Evolutionary conservation across 2,797 vertebrate genomes (phyloP).

Genomic region (Numenius phaeopus): DNA sequence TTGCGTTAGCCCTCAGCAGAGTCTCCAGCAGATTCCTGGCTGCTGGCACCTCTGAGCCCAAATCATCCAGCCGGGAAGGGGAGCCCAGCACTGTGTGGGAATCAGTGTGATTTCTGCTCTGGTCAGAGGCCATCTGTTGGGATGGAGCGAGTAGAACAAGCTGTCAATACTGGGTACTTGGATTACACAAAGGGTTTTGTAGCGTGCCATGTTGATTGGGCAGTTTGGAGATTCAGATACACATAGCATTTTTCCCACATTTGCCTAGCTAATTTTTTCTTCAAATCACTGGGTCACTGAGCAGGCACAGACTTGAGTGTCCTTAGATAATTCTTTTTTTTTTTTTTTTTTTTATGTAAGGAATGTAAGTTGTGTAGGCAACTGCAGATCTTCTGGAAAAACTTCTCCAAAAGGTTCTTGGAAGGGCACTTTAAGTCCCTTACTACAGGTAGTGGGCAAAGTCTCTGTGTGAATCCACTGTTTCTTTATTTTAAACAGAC

Average conservation of each 20-base stretch:
- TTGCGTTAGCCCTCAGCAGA: neutral
- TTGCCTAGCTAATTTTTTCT: neutral
- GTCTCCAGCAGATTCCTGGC: neutral
- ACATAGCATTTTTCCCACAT: neutral
- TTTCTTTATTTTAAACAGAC: too few species aligned
- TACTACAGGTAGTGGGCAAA: neutral
- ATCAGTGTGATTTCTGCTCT: neutral
- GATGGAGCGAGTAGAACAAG: neutral
- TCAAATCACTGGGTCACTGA: neutral
- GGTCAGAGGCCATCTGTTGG: neutral
- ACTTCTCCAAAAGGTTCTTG: neutral
- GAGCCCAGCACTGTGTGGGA: rapidly evolving
- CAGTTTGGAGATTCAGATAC: neutral
- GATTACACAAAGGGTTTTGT: neutral
- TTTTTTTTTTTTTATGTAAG: neutral
- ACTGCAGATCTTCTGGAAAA: neutral
- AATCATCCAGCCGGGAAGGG: neutral
- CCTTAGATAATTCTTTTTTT: neutral
- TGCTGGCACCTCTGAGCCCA: neutral
- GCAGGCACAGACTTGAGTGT: neutral
- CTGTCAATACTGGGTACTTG: rapidly evolving
- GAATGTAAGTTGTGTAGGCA: neutral
- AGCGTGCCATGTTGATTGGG: rapidly evolving
- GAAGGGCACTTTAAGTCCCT: neutral
- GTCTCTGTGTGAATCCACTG: neutral